A percentile compares a stretch with the other conserved stretches of the same genome.
phyloP scores from a whole-genome alignment of 2,797 vertebrate genomes.

The Bovichtus variegatus region DNA sequence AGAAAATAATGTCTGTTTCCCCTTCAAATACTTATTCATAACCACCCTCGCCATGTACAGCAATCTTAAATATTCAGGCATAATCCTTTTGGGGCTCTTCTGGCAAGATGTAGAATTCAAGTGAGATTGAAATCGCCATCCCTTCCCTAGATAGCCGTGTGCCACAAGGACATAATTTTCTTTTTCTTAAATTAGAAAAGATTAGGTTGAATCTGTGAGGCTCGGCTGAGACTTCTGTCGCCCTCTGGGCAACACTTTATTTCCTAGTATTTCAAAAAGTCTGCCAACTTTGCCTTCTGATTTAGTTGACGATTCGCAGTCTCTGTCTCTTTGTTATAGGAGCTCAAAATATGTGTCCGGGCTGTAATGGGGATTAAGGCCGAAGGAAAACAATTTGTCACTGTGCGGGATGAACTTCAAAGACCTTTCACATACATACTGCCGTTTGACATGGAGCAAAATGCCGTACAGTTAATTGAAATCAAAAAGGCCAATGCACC shows the following conservation, averaged over 20 bases:
- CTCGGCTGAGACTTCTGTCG: constrained; percentile 41
- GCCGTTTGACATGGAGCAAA: neutral
- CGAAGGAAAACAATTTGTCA: constrained; percentile 6
- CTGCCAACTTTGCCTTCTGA: constrained; percentile 49
- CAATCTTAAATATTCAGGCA: constrained; percentile 65
- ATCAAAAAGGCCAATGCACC: neutral
- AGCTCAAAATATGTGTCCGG: neutral
- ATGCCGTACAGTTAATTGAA: neutral
- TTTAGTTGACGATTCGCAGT: constrained; percentile 40
- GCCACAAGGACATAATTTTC: constrained; percentile 68
- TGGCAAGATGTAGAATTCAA: constrained; percentile 66
- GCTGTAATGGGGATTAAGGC: neutral
- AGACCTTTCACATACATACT: neutral
- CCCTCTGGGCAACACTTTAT: constrained; percentile 60
- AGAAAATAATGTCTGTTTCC: constrained; percentile 13
- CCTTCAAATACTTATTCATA: constrained; percentile 31
- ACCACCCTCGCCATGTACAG: constrained; percentile 30
- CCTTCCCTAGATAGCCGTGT: constrained; percentile 55
- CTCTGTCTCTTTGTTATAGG: constrained; percentile 23
- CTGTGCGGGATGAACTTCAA: constrained; percentile 9
- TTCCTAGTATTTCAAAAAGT: constrained; percentile 57
- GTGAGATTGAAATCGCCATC: constrained; percentile 67
- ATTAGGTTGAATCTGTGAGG: constrained; percentile 54
- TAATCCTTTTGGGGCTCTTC: constrained; percentile 54
- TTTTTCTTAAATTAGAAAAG: constrained; percentile 75